Conservation (phyloP, 2,797 vertebrate species). For the Lepidocolaptes lacrymiger region DNA sequence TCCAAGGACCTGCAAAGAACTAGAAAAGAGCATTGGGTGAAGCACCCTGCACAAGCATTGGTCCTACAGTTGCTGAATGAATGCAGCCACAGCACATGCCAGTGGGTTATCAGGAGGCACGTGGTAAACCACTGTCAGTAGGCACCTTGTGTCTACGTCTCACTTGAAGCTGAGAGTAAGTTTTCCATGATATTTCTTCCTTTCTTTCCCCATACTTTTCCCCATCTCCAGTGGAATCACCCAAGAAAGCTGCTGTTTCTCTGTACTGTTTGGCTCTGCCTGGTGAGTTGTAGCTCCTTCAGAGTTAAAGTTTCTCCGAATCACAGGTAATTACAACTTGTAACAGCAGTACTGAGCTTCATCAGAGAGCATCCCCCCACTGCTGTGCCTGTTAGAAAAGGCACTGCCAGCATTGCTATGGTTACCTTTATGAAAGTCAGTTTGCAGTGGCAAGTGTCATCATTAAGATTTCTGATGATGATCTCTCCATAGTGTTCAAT, state of each 20-base stretch:
- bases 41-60: not conserved
- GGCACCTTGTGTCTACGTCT: not conserved
- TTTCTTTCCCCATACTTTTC: not conserved
- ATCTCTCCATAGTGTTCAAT: conserved; percentile 99
- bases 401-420: not conserved
- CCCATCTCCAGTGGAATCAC: not conserved
- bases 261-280: not conserved
- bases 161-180: not conserved
- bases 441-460: conserved; percentile 91
- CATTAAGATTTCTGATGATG: conserved; percentile 88
- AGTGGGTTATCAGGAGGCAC: not conserved
- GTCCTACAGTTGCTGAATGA: not conserved
- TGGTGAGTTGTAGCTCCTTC: not conserved
- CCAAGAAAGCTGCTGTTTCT: not conserved
- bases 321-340: not conserved
- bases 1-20: not conserved
- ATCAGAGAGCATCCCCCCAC: not conserved
- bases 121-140: not conserved
- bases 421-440: conserved; percentile 94
- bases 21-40: not conserved
- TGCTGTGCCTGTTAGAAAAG: not conserved
- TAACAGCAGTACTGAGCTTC: not conserved
- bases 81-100: not conserved
- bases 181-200: not conserved
- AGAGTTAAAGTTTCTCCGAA: not conserved